Evolutionary conservation across 2,888 invertebrate species (phyloP).

Genomic region (Bombylius discolor): DNA sequence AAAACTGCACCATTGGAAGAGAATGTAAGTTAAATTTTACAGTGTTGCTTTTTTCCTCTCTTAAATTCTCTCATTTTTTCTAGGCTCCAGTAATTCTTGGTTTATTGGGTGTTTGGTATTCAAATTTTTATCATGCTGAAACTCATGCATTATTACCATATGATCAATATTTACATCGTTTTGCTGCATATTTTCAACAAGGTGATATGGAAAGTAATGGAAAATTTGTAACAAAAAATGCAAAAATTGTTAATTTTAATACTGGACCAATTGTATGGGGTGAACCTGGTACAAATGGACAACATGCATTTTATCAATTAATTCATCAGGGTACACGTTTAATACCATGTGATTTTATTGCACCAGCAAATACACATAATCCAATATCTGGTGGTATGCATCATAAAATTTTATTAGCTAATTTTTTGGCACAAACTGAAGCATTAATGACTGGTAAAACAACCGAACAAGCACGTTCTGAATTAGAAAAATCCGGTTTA

Average conservation of each 20-base stretch:
- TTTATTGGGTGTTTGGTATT: slow-evolving; percentile 84
- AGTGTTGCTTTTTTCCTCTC: not conserved
- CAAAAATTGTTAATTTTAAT: slow-evolving; percentile 38
- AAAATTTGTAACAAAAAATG: slow-evolving; percentile 71
- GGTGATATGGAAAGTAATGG: slow-evolving; percentile 99
- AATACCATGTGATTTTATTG: slow-evolving; percentile 95
- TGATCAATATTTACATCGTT: slow-evolving; percentile 96
- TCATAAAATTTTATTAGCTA: slow-evolving; percentile 89
- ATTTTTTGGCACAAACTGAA: slow-evolving; percentile 97
- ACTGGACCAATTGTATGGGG: slow-evolving; percentile 48
- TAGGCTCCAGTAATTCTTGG: slow-evolving; percentile 90
- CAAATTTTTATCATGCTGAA: slow-evolving; percentile 88
- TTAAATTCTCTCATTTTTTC: not conserved
- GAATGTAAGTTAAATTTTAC: slow-evolving; percentile 50
- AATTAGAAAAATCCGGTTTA: slow-evolving; percentile 69
- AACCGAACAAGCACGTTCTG: slow-evolving; percentile 50
- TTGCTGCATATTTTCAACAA: slow-evolving; percentile 99
- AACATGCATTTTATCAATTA: slow-evolving; percentile 98
- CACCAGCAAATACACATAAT: slow-evolving; percentile 85
- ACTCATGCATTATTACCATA: slow-evolving; percentile 94
- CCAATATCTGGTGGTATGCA: slow-evolving; percentile 67
- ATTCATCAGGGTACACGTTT: slow-evolving; percentile 77
- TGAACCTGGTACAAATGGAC: slow-evolving; percentile 98
- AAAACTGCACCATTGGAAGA: slow-evolving; percentile 69
- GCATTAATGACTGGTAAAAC: slow-evolving; percentile 78